Conservation (phyloP, 2,888 invertebrate genomes). For the Graphium colonna region DNA sequence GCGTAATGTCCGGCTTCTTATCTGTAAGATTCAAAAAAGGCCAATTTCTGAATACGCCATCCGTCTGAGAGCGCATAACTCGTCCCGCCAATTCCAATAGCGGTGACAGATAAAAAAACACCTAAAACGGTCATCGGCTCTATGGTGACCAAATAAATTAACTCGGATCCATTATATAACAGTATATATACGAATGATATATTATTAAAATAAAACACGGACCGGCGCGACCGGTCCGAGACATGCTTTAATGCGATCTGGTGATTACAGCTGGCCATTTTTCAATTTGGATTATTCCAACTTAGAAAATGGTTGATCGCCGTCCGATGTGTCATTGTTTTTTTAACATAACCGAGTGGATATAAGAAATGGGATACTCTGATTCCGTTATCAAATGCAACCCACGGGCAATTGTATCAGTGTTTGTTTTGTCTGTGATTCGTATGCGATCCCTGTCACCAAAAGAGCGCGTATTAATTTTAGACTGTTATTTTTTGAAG, state of each 20-base stretch:
- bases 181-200: conserved; percentile 63
- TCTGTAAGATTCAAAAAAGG: conserved; percentile 8
- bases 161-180: conserved; percentile 65
- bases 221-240: conserved; percentile 49
- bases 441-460: neutral
- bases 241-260: conserved; percentile 59
- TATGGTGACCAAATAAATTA: conserved; percentile 66
- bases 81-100: conserved; percentile 43
- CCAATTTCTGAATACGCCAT: conserved; percentile 25
- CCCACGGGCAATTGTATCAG: neutral
- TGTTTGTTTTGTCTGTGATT: neutral
- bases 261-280: conserved; percentile 65
- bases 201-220: conserved; percentile 56
- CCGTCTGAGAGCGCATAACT: conserved; percentile 34
- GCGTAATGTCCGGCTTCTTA: conserved; percentile 1
- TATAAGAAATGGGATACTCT: conserved; percentile 9
- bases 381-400: conserved; percentile 2
- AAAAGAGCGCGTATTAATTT: too few relatives aligned
- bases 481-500: too few relatives aligned
- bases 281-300: conserved; percentile 47
- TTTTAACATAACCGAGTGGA: conserved; percentile 28
- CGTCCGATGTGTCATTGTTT: conserved; percentile 50
- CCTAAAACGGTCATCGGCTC: conserved; percentile 57
- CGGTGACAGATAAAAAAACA: conserved; percentile 44
- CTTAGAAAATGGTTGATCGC: conserved; percentile 37